Evolutionary conservation across 1,140 invertebrate genomes (phyloP).

Genomic region (Camponotus pennsylvanicus): DNA sequence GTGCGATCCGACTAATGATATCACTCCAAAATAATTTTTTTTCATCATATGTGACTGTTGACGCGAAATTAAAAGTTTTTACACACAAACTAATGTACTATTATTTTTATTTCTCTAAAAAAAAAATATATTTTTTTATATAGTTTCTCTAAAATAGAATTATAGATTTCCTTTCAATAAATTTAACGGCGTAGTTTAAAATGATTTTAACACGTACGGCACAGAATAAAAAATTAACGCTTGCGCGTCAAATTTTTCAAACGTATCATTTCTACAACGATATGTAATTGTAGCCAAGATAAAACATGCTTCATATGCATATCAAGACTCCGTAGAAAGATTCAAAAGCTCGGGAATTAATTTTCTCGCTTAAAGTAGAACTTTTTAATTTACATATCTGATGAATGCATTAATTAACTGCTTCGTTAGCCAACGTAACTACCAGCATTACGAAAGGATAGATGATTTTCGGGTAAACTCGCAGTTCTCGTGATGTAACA

Average conservation of each 20-base stretch:
- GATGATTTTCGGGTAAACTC: neutral
- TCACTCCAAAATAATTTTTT: neutral
- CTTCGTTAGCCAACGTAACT: conserved; percentile 11
- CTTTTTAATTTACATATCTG: conserved; percentile 58
- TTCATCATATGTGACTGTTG: neutral
- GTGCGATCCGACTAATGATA: neutral
- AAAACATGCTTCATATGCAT: conserved; percentile 2
- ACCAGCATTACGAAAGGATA: neutral
- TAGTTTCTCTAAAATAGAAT: neutral
- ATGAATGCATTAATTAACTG: conserved; percentile 54
- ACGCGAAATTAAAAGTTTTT: neutral
- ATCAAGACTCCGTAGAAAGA: conserved; percentile 13
- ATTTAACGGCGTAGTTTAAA: neutral
- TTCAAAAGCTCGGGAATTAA: conserved; percentile 48
- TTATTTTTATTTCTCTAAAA: too few relatives aligned
- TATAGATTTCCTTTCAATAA: neutral
- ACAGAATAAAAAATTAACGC: neutral
- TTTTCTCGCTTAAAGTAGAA: conserved; percentile 40
- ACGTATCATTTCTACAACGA: neutral
- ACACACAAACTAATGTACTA: neutral
- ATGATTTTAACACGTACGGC: neutral
- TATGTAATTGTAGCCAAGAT: conserved; percentile 4
- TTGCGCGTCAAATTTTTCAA: neutral
- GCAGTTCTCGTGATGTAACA: neutral
- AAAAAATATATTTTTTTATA: too few relatives aligned